Evolutionary conservation across 2,113 vertebrate genomes (phyloP).

Genomic region (Phaethon lepturus): DNA sequence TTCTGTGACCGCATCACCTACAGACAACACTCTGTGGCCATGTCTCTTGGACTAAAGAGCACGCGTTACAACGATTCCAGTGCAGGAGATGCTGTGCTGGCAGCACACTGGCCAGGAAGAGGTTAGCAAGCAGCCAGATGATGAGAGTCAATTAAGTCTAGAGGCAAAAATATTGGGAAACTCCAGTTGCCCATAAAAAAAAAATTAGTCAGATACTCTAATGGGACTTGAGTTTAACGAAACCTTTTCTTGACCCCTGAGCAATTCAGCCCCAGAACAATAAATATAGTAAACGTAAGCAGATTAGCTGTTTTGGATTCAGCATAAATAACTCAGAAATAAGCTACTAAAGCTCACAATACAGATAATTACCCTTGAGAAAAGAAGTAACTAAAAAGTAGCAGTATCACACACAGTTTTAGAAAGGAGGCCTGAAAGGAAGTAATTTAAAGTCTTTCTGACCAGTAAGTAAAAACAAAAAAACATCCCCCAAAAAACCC

Average conservation of each 20-base stretch:
- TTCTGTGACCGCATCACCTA: background rate
- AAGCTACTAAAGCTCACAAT: slow-evolving; percentile 3
- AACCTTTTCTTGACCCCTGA: slow-evolving; percentile 19
- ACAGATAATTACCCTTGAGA: slow-evolving; percentile 22
- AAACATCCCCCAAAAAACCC: background rate
- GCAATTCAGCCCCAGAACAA: slow-evolving; percentile 4
- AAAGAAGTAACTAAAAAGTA: slow-evolving; percentile 40
- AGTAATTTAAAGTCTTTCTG: background rate
- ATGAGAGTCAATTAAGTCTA: background rate
- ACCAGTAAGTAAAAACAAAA: background rate
- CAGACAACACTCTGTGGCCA: background rate
- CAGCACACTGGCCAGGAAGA: background rate
- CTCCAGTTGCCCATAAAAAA: background rate
- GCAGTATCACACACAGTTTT: background rate
- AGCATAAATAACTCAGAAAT: slow-evolving; percentile 28
- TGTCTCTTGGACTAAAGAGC: accelerated
- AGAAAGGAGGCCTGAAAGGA: background rate
- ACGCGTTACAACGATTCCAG: accelerated
- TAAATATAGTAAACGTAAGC: slow-evolving; percentile 7
- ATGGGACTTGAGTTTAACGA: slow-evolving; percentile 5
- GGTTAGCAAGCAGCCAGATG: background rate
- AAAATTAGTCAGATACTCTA: background rate
- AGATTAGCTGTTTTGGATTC: slow-evolving; percentile 28
- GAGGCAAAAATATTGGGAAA: slow-evolving; percentile 23
- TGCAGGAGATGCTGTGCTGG: background rate